Percentiles rank a stretch among this genome's conserved stretches.
Conservation (phyloP, 1,140 invertebrate species). For the Centruroides vittatus region DNA sequence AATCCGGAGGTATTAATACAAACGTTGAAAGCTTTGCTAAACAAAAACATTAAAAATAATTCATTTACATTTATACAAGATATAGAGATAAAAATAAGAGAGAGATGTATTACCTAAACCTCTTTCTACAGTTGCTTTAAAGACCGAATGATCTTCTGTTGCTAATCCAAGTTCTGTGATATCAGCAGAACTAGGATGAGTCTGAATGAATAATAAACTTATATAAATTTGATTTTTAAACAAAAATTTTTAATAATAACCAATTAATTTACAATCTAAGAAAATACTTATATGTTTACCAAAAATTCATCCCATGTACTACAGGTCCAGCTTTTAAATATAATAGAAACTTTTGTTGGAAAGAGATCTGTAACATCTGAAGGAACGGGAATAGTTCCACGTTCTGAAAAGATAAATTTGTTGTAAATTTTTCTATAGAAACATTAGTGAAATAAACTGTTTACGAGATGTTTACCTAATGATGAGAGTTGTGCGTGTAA, state of each 20-base stretch:
- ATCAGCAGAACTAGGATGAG: conserved; percentile 38
- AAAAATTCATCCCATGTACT: conserved; percentile 47
- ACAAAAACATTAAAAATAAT: background rate
- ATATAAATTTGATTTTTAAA: too few relatives aligned
- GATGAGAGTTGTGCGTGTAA: conserved; percentile 56
- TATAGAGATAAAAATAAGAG: background rate
- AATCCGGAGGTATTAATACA: conserved; percentile 62
- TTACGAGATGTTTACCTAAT: conserved; percentile 45
- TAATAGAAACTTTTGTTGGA: conserved; percentile 38
- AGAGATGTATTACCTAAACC: conserved; percentile 39
- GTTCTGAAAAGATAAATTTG: conserved; percentile 23
- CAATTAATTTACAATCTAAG: too few relatives aligned
- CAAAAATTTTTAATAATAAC: too few relatives aligned
- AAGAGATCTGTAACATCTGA: conserved; percentile 25
- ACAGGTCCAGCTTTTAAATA: conserved; percentile 49
- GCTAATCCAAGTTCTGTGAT: conserved; percentile 50
- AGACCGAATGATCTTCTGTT: conserved; percentile 26
- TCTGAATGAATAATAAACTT: conserved; percentile 29
- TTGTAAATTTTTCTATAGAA: conserved; percentile 4
- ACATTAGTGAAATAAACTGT: conserved; percentile 16
- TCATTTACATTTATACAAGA: conserved; percentile 6
- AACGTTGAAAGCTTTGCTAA: conserved; percentile 55
- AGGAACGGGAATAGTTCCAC: conserved; percentile 23
- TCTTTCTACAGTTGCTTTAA: conserved; percentile 39
- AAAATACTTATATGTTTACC: conserved; percentile 18